Evolutionary conservation across 2,888 invertebrate genomes (phyloP), one percentile per base, ranked within the genome.

Genomic region (Bedellia somnulentella): DNA sequence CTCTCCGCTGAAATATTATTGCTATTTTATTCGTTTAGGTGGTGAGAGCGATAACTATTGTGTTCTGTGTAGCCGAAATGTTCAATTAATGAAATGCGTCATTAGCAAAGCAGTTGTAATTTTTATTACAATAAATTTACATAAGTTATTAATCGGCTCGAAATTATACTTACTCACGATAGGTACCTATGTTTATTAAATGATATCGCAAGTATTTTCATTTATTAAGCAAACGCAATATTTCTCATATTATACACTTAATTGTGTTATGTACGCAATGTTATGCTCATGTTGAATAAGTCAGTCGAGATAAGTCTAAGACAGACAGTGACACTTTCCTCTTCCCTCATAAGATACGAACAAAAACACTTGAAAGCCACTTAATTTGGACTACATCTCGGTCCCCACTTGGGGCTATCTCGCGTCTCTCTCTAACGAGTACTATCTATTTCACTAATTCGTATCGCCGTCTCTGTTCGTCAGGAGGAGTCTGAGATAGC

Each of bases 401-500:
- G 60, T 57, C 47, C 42, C 52, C 54, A 52, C 49, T 37, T 45
- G 52, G 57, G 55, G 53, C 50, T 50, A 44, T 60, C 51, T 43
- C 29, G 39, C 43, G 54, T 36, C 73, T 66, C 71, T 50, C 45
- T 75, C 59, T 52, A 40, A 40, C 68, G 27, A 41, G 40, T n/a
- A n/a, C n/a, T n/a, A n/a, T n/a, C n/a, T n/a, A n/a, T n/a, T n/a
- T n/a, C n/a, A n/a, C n/a, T n/a, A n/a, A n/a, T n/a, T n/a, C n/a
- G n/a, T n/a, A n/a, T 54, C 40, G 43, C 61, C 54, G 53, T 71
- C 73, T 58, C 63, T 61, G 51, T 73, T 18, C 57, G 41, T 53
- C 64, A 45, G 54, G 64, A 50, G 71, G 75, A 70, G 71, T 67
- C 71, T 61, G 63, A 52, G 57, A 59, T 58, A 52, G 71, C 75